Evolutionary conservation across 30 jellyfish, hydroid and myxozoan species (phyloP).

Genomic region (Cassiopea andromeda): DNA sequence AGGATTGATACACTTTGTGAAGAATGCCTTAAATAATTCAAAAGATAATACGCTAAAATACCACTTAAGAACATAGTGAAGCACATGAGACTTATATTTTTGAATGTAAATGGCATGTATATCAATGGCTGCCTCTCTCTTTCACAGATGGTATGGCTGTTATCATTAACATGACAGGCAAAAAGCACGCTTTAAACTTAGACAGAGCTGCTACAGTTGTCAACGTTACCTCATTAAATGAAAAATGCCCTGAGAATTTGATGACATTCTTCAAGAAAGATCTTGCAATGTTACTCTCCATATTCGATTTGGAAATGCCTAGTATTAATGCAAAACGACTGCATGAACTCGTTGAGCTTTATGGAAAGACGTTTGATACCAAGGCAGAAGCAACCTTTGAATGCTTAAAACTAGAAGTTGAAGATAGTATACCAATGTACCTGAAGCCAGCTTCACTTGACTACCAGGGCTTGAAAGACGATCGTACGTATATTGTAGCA

Average conservation of each 20-base stretch:
- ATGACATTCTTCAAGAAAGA: neutral
- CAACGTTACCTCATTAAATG: neutral
- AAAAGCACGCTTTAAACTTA: neutral
- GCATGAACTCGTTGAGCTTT: neutral
- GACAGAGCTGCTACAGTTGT: neutral
- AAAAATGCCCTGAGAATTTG: neutral
- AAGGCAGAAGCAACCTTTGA: neutral
- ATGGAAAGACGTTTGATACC: neutral
- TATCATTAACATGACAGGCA: neutral
- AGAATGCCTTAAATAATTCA: too few relatives aligned
- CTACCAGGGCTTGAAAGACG: neutral
- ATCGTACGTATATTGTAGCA: neutral
- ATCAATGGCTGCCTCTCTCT: neutral
- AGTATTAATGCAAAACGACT: neutral
- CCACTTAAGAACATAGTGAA: too few relatives aligned
- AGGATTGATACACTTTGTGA: too few relatives aligned
- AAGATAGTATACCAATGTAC: neutral
- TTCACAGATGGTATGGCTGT: slow-evolving; percentile 25
- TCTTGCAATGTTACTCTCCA: neutral
- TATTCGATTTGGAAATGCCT: neutral
- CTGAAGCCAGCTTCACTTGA: slow-evolving; percentile 28
- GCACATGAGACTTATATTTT: too few relatives aligned
- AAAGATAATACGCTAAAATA: too few relatives aligned
- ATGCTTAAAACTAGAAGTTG: slow-evolving; percentile 4
- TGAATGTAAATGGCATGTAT: neutral